Percentiles rank a stretch among this genome's conserved stretches.
Evolutionary conservation across 2,888 invertebrate species (phyloP).

Genomic region (Eristalinus aeneus): DNA sequence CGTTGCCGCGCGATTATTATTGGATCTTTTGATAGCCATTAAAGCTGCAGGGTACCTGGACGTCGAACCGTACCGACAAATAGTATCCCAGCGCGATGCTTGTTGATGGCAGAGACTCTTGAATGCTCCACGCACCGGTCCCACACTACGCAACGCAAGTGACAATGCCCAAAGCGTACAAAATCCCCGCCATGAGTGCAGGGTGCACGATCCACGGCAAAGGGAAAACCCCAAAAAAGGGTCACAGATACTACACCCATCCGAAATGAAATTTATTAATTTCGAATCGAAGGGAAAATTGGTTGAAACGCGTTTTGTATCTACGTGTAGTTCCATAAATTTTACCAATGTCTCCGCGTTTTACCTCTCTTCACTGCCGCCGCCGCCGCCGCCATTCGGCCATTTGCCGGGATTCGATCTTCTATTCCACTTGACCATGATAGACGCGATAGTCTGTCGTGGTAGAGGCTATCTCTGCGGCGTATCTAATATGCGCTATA

Average conservation of each 20-base stretch:
- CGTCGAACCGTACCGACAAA: conserved; percentile 32
- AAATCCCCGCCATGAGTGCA: background rate
- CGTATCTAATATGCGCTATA: conserved; percentile 70
- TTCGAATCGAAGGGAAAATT: conserved; percentile 65
- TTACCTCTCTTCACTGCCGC: conserved; percentile 34
- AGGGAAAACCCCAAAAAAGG: conserved; percentile 69
- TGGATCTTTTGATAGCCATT: conserved; percentile 68
- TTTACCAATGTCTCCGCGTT: conserved; percentile 61
- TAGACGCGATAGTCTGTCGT: conserved; percentile 57
- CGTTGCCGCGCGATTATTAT: conserved; percentile 67
- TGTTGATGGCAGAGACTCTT: conserved; percentile 13
- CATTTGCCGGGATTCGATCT: background rate
- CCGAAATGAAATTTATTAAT: conserved; percentile 68
- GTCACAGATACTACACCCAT: conserved; percentile 59
- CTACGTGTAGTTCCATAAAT: conserved; percentile 70
- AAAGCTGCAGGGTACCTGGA: conserved; percentile 69
- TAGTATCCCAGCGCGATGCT: conserved; percentile 4
- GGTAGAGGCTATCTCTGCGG: conserved; percentile 57
- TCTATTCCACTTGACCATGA: conserved; percentile 66
- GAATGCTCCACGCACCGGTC: conserved; percentile 40
- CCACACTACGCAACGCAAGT: conserved; percentile 6
- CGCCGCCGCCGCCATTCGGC: conserved; percentile 4
- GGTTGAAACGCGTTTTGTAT: conserved; percentile 71
- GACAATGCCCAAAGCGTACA: background rate
- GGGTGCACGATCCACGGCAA: conserved; percentile 8